Base-by-base conservation (phyloP, 2,113 vertebrate species). In the Vidua chalybeata region DNA sequence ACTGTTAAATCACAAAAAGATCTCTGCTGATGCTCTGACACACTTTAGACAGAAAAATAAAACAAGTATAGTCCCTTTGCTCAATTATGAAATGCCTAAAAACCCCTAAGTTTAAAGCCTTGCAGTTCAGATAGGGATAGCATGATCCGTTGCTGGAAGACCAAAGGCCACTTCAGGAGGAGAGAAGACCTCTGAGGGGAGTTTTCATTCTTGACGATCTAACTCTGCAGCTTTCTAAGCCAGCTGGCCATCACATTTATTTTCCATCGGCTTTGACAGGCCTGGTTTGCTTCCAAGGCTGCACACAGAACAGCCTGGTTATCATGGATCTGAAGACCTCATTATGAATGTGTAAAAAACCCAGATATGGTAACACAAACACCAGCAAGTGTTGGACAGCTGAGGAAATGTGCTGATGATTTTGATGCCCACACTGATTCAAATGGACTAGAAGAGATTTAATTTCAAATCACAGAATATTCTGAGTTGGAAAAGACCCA, bases 261-360 rank as follows among this genome's bases (percentile, higher is more conserved):
- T 96, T 96, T 94, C 91, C 93, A 87, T 80, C 68, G 46, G 54
- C 77, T 91, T 84, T 93, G 87, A 93, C 81, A 94, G 74, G 81
- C 77, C 85, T 96, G 94, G 90, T 90, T 82, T 86, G 72, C 51
- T 88, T 95, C 89, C 94, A 96, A 92, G 62, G 49, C 84, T 93
- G n/a, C 69, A 82, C 37, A 73, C 33, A 93, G 66, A 92, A 94
- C 73, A 96, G 91, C 18, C 61, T 20, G 64, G 83, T 66, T 68
- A 93, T 76, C 89, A 35, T 23, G 45, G 45, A 84, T 78, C 61
- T 92, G 91, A 84, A 87, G 77, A 91, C 80, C 69, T 94, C 91
- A 94, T 94, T 93, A 96, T 8, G 21, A 84, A 96, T 26, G 39
- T 81, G 77, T 93, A 73, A 93, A 91, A 96, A 75, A 72, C 80